Base-by-base conservation (phyloP, 2,113 vertebrate genomes). In the Callipepla squamata region DNA sequence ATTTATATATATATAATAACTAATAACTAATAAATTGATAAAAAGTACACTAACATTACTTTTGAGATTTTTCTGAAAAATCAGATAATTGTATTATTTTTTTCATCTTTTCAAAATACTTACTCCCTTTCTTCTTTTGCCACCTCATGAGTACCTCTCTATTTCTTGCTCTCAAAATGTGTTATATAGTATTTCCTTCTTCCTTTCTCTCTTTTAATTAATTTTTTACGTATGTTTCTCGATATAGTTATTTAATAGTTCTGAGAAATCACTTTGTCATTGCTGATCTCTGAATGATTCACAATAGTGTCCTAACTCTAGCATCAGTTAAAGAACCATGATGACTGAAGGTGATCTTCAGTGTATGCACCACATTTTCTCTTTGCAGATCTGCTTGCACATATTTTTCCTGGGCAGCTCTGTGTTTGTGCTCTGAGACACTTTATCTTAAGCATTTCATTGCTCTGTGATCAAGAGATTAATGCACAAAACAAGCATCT, bases 381-480 rank as follows among this genome's bases (percentile, higher is more conserved):
- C 23, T 87, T 70, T 78, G 11, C 7, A 38, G 26, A 79, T 26
- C 3, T 40, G 3, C 36, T 73, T 76, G 30, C 26, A 7, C 4
- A 5, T 40, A 66, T 85, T 76, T 69, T 38, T 22, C 36, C 44
- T 66, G 13, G 32, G 13, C 8, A 87, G 3, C 25, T 83, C 25
- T 50, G 40, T 72, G 48, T 17, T 68, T 48, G 6, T 68, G 7
- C 75, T 80, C 51, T 19, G 28, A n/a, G 38, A 3, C 32, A 25
- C 48, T 85, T 92, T 76, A 44, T 90, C 55, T 73, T 47, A 57
- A 61, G 34, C 5, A 80, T 95, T 84, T 92, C 47, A 25, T 11
- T 66, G 8, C 28, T 51, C 73, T 79, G 28, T 94, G 75, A 94
- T 95, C 16, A 86, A 86, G 20, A 92, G 58, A 84, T 83, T 23